Base-by-base conservation (phyloP, 1,140 invertebrate species). In the Lineus longissimus region DNA sequence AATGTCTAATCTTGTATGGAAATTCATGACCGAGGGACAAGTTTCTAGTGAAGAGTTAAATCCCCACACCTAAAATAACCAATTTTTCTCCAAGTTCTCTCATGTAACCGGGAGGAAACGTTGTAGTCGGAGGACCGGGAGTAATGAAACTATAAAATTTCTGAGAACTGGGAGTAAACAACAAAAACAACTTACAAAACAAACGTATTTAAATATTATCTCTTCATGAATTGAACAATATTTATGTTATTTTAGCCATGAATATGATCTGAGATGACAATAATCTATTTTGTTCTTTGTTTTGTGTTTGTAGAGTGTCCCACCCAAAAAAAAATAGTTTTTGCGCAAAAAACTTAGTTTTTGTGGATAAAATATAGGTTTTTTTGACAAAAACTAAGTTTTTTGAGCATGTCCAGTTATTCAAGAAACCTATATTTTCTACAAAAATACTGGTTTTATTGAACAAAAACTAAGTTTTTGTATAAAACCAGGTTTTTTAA, bases 1-100 rank as follows among this genome's bases (percentile, higher is more conserved):
- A 51, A 51, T 51, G 47, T 51, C 47, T 4, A 51, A 51, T 51
- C 47, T 51, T 51, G 47, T 51, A 51, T 51, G 47, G 47, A 51
- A 51, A 51, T 51, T 4, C n/a, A 7, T 51, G n/a, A 51, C 47
- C 6, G n/a, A 4, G 6, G 47, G 47, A 51, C 47, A 51, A 7
- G 47, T 51, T 43, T n/a, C 47, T 51, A 7, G 47, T 51, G n/a
- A 51, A 51, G 25, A 51, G n/a, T 51, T 51, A n/a, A 51, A n/a
- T 51, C n/a, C 6, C 47, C 47, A 51, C 40, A 43, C 40, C 40
- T 43, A 43, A 43, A 43, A 43, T 43, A 43, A 43, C 40, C 40
- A 43, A 43, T 43, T 43, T 43, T 43, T 43, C 40, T 43, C 40
- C 40, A 43, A 43, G 40, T 43, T 43, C 40, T 43, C 40, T 43